Percentiles rank a stretch among this genome's conserved stretches.
Evolutionary conservation across 2,888 invertebrate species (phyloP).

Genomic region (Poecilobothrus nobilitatus): DNA sequence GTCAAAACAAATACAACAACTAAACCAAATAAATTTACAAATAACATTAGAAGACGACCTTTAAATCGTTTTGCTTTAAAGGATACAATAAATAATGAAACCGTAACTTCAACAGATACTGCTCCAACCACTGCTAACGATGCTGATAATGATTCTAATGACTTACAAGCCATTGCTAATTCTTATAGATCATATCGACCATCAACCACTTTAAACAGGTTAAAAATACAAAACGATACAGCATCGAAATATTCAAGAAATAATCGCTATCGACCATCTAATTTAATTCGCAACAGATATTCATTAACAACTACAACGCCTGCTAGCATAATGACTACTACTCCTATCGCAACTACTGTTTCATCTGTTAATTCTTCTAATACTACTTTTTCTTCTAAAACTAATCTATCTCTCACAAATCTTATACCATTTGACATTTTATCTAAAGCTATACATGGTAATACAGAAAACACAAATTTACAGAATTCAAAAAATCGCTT

Average conservation of each 20-base stretch:
- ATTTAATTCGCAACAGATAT: background rate
- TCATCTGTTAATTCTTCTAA: background rate
- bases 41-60: background rate
- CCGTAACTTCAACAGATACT: background rate
- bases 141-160: background rate
- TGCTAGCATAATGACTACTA: background rate
- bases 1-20: slow-evolving; percentile 9
- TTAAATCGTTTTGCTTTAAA: background rate
- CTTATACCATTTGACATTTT: slow-evolving; percentile 1
- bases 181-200: slow-evolving; percentile 12
- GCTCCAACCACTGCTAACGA: background rate
- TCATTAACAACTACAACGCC: background rate
- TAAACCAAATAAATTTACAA: slow-evolving; percentile 9
- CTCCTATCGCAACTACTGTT: background rate
- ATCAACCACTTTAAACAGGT: slow-evolving; percentile 12
- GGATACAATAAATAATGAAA: background rate
- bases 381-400: background rate
- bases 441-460: background rate
- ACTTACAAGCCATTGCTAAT: slow-evolving; percentile 16
- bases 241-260: slow-evolving; percentile 4
- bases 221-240: slow-evolving; percentile 14
- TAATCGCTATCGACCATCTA: background rate
- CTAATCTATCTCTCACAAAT: background rate
- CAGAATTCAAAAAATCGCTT: background rate
- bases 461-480: background rate